phyloP scores from a whole-genome alignment of 37 sponge, comb jelly and placozoan species.

The Ianthella basta region DNA sequence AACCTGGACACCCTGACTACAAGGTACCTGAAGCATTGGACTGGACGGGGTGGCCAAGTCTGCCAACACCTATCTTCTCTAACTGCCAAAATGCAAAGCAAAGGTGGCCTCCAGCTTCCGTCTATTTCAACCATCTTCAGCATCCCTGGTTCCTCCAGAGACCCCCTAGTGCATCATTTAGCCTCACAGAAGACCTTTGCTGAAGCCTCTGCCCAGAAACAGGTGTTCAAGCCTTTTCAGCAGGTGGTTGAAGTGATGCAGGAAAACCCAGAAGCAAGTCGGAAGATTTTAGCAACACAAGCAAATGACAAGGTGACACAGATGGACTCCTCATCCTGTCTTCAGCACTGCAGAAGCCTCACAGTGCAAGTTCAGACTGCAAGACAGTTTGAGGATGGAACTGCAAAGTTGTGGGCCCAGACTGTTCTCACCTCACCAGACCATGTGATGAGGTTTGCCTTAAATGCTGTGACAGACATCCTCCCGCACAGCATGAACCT shows the following conservation, averaged over 20 bases:
- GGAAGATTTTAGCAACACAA: not conserved
- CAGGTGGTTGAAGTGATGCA: constrained; percentile 18
- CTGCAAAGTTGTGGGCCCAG: no score
- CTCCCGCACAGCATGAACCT: no score
- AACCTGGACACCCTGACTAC: constrained; percentile 11
- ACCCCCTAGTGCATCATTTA: not conserved
- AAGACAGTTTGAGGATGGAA: no score
- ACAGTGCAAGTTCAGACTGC: no score
- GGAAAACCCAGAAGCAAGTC: not conserved
- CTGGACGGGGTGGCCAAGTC: constrained; percentile 21
- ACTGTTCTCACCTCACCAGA: no score
- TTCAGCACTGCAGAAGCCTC: no score
- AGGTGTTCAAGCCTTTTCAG: not conserved
- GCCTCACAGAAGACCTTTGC: not conserved
- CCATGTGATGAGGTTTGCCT: no score
- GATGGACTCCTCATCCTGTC: no score
- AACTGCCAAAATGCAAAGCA: no score
- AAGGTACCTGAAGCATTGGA: not conserved
- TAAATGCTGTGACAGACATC: no score
- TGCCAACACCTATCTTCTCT: no score
- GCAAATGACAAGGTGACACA: not conserved
- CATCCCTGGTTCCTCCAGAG: not conserved
- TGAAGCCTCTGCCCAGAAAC: not conserved
- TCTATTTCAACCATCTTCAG: not conserved
- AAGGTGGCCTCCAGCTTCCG: constrained; percentile 28